Evolutionary conservation across 2,797 vertebrate species (phyloP), one percentile per base, ranked within the genome.

Genomic region (Esox masquinongy): DNA sequence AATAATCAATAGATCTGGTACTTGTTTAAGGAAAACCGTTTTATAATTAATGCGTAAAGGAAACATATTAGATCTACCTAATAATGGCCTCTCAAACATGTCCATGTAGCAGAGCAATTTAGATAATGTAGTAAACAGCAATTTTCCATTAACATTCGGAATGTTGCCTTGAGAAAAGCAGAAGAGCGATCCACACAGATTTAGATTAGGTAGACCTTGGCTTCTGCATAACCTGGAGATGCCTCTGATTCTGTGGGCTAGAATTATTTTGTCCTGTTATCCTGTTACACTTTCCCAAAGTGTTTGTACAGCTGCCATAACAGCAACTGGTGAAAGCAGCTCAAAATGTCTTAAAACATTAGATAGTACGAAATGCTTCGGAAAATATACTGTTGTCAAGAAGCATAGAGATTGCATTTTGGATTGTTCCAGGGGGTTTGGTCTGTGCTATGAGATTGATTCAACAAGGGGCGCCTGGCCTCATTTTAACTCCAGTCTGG

Each of bases 401-500:
- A 53, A 19, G 19, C 0, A 9, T 56, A n/a, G 51, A 56, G 17
- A 56, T 56, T 7, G 15, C 17, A 56, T 56, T 56, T 56, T 56
- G 53, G 53, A n/a, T 4, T 6, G 53, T 22, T 56, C 9, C 17
- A 3, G 19, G 6, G 50, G 17, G 53, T 9, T 59, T 59, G n/a
- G 19, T 59, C n/a, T 59, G 53, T 22, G 53, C n/a, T 59, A n/a
- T 59, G 53, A 59, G 53, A 59, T 59, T n/a, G n/a, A 19, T n/a
- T 16, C 53, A 59, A 59, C 19, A 59, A n/a, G 9, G 19, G 53
- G 53, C 53, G 19, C 53, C n/a, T 3, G n/a, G 53, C 7, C 53
- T 59, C 19, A 59, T 59, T 59, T 16, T 22, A 59, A n/a, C 53
- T 59, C n/a, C 53, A 22, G 5, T 61, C 56, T 7, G 76, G 75